Conservation (phyloP, 37 sponge, comb jelly and placozoan species). For the Spongilla lacustris region DNA sequence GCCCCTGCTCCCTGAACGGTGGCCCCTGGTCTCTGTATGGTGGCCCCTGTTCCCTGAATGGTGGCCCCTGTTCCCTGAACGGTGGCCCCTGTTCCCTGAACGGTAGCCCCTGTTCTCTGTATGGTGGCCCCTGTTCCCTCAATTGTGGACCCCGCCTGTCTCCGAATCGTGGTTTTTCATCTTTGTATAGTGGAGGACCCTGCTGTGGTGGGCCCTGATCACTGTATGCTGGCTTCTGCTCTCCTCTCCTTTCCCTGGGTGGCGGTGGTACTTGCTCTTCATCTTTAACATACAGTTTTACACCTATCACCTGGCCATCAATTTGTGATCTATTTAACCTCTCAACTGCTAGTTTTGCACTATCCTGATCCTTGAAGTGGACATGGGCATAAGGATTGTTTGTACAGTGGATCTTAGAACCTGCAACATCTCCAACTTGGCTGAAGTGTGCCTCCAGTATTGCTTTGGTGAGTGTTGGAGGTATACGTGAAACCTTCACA, state of each 20-base stretch:
- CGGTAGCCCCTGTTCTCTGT: too few relatives aligned
- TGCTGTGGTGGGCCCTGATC: neutral
- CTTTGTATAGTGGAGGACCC: neutral
- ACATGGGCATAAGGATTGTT: constrained; percentile 29
- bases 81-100: too few relatives aligned
- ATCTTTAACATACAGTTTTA: neutral
- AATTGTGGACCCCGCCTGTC: too few relatives aligned
- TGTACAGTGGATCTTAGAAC: neutral
- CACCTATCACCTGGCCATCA: constrained; percentile 19
- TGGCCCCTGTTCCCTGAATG: too few relatives aligned
- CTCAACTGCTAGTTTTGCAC: constrained; percentile 26
- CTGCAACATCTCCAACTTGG: constrained; percentile 19
- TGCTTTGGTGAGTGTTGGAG: constrained; percentile 6
- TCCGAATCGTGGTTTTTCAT: neutral
- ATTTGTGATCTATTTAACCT: neutral
- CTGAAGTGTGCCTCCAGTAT: neutral
- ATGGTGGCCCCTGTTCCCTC: too few relatives aligned
- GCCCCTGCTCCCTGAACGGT: too few relatives aligned
- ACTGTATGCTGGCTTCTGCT: neutral
- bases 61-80: too few relatives aligned
- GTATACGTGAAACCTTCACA: constrained; percentile 39
- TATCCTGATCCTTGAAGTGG: neutral
- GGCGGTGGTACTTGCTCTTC: neutral
- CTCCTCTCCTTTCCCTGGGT: neutral
- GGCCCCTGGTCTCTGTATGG: too few relatives aligned